phyloP scores from a whole-genome alignment of 2,888 invertebrate species.

The Cacoxenus indagator region DNA sequence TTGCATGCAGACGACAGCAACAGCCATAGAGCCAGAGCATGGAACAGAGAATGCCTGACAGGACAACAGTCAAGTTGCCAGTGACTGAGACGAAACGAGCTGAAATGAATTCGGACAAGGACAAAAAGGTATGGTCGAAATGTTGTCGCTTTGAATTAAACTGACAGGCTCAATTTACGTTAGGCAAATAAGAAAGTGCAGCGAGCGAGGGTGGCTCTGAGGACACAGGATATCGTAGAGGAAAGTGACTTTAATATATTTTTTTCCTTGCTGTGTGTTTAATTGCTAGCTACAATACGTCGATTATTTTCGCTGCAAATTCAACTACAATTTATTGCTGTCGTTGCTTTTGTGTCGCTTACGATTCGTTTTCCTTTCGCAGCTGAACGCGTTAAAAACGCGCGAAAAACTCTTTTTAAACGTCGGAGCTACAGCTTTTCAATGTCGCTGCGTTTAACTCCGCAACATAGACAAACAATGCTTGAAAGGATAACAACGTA shows the following conservation, averaged over 20 bases:
- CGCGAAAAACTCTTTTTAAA: not conserved
- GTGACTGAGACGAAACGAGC: not conserved
- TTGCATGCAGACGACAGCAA: constrained; percentile 7
- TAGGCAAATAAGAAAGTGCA: constrained; percentile 55
- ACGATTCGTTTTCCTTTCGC: not conserved
- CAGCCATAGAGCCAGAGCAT: not conserved
- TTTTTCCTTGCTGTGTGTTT: not conserved
- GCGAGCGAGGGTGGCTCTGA: constrained; percentile 4
- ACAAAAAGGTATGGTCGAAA: not conserved
- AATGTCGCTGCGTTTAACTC: constrained; percentile 23
- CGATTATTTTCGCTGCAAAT: not conserved
- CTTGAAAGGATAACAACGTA: constrained; percentile 14
- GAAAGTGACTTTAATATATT: not conserved
- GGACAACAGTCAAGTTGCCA: not conserved
- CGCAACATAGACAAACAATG: constrained; percentile 4
- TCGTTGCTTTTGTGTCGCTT: not conserved
- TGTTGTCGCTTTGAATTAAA: constrained; percentile 59
- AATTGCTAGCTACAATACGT: constrained; percentile 5
- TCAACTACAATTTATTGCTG: not conserved
- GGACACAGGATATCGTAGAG: not conserved
- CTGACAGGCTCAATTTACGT: constrained; percentile 59
- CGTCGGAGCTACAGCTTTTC: not conserved
- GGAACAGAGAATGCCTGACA: not conserved
- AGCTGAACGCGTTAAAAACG: not conserved
- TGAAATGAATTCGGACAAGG: not conserved